Base-by-base conservation (phyloP, 2,888 invertebrate species). In the Mesochorus sp. region DNA sequence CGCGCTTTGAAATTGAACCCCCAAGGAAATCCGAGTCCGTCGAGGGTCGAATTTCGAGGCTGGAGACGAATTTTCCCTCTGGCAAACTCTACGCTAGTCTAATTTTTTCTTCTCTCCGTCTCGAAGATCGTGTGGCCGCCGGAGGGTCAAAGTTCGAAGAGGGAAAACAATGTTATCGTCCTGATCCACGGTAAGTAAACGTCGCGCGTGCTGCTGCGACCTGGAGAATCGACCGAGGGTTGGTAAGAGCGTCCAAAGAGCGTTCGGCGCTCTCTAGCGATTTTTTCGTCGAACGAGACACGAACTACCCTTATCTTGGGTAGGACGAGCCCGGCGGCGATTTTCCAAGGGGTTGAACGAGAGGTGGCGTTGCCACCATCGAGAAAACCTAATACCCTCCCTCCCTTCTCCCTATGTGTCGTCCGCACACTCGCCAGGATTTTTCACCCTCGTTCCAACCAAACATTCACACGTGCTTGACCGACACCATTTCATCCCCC, bases 241-340 rank as follows among this genome's bases (percentile, higher is more conserved):
- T 39, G 72, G 59, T 67, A 66, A 51, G 64, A n/a, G n/a, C n/a
- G n/a, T 26, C 44, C 39, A n/a, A n/a, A n/a, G n/a, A n/a, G n/a
- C 44, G n/a, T 17, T 42, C 49, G 57, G 76, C 72, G 51, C 72
- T 28, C 66, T 72, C 72, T 64, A 19, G 76, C 66, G 66, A 34
- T 59, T 24, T 73, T 44, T 61, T 51, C 51, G 8, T 6, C n/a
- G 17, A 53, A 24, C 74, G 19, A 28, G 59, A 61, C n/a, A n/a
- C n/a, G 28, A 61, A n/a, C 61, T 2, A 59, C 59, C 59, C 44
- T 26, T 24, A 24, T 39, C 21, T n/a, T n/a, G n/a, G n/a, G n/a
- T n/a, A n/a, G 24, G 24, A 10, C n/a, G 55, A 21, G 37, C 1
- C 21, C 21, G 21, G 10, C 34, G 3, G 10, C 37, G 12, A 2